A percentile compares a stretch with the other conserved stretches of the same genome.
Evolutionary conservation across 2,113 vertebrate genomes (phyloP).

Genomic region (Phycodurus eques): DNA sequence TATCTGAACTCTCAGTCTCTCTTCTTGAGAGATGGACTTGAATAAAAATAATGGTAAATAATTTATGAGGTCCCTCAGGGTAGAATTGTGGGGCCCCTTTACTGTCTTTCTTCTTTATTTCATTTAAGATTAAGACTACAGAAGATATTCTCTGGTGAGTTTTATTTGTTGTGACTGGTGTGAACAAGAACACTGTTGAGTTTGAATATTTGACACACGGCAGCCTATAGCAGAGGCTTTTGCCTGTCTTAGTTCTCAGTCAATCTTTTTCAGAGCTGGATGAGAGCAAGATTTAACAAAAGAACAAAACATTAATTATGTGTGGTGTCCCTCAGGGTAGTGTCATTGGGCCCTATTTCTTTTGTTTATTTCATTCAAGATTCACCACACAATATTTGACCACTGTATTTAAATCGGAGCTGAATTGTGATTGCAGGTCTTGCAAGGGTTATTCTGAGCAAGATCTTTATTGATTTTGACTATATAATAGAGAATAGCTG

Average conservation of each 20-base stretch:
- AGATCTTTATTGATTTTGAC: no score
- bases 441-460: no score
- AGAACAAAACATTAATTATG: not conserved
- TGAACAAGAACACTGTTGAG: no score
- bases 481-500: no score
- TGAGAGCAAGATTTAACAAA: not conserved
- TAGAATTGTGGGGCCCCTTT: no score
- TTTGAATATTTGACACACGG: no score
- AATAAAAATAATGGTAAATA: not conserved
- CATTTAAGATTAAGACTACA: no score
- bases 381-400: not conserved
- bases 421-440: not conserved
- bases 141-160: no score
- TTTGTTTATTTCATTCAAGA: not conserved
- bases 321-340: not conserved
- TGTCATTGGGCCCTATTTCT: not conserved
- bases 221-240: not conserved
- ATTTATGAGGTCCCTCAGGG: not conserved
- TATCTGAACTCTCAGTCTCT: no score
- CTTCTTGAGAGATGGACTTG: not conserved
- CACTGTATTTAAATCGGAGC: not conserved
- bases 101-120: no score
- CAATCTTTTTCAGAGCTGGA: not conserved
- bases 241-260: not conserved
- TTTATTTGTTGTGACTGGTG: not conserved